Conservation (phyloP, 1,140 invertebrate species). For the Zaprionus camerounensis region DNA sequence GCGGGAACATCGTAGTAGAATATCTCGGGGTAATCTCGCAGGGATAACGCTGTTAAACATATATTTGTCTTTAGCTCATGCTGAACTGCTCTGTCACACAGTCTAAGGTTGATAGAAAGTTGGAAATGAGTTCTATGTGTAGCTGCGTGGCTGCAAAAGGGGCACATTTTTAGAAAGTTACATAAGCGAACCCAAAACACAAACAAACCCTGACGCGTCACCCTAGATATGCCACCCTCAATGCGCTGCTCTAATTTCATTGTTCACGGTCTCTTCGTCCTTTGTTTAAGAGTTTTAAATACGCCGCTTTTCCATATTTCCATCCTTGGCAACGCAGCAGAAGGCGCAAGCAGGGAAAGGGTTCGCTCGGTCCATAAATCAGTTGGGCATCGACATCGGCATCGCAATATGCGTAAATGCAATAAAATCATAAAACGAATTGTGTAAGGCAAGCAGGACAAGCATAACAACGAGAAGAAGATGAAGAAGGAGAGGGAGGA, state of each 20-base stretch:
- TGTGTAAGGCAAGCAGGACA: constrained; percentile 52
- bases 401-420: constrained; percentile 77
- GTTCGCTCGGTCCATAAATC: constrained; percentile 70
- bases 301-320: constrained; percentile 45
- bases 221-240: constrained; percentile 58
- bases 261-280: constrained; percentile 76
- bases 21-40: background rate
- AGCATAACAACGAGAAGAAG: constrained; percentile 25
- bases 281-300: constrained; percentile 75
- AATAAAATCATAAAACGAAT: constrained; percentile 82
- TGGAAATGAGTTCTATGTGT: constrained; percentile 8
- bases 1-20: background rate
- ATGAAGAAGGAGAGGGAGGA: background rate
- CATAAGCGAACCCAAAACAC: constrained; percentile 55
- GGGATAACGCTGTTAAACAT: background rate
- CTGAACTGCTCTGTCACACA: background rate
- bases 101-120: constrained; percentile 12
- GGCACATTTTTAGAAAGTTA: constrained; percentile 64
- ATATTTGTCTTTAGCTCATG: constrained; percentile 8
- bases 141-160: constrained; percentile 6
- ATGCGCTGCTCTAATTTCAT: constrained; percentile 78
- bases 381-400: constrained; percentile 67
- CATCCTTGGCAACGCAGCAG: constrained; percentile 3
- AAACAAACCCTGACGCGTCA: constrained; percentile 50
- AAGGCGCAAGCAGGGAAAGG: constrained; percentile 33